Conservation (phyloP, 2,113 vertebrate species). For the Dunckerocampus dactyliophorus region DNA sequence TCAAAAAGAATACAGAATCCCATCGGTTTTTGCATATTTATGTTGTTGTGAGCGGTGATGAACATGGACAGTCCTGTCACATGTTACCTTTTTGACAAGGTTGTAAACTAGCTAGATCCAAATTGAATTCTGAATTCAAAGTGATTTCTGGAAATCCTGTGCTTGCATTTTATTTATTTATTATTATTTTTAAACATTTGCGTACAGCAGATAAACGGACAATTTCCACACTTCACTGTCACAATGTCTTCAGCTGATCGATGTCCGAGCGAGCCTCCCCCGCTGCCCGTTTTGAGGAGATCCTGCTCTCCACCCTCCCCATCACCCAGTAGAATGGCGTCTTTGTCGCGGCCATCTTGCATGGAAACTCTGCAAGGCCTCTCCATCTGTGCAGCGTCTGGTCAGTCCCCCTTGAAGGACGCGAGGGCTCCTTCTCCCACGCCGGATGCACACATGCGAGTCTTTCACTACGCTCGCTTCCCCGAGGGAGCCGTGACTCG, state of each 20-base stretch:
- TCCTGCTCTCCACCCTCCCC: slow-evolving; percentile 1
- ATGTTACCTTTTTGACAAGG: too few species aligned
- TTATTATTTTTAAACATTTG: not conserved
- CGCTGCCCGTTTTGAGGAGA: slow-evolving; percentile 20
- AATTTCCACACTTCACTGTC: not conserved
- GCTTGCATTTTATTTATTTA: too few species aligned
- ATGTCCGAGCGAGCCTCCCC: not conserved
- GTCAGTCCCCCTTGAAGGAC: slow-evolving; percentile 36
- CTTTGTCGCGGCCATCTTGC: slow-evolving; percentile 56
- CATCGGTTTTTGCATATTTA: too few species aligned
- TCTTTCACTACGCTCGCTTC: not conserved
- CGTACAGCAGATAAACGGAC: not conserved
- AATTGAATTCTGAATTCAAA: too few species aligned
- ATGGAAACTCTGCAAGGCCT: slow-evolving; percentile 28
- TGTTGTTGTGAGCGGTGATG: too few species aligned
- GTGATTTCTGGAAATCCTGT: too few species aligned
- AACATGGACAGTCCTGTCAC: too few species aligned
- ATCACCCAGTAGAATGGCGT: slow-evolving; percentile 42
- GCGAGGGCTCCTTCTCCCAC: slow-evolving; percentile 16
- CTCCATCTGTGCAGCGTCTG: slow-evolving; percentile 60
- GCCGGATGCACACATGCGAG: slow-evolving; percentile 30
- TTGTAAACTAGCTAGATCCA: too few species aligned
- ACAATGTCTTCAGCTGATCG: not conserved
- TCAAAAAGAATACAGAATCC: too few species aligned
- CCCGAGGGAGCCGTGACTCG: not conserved